A percentile compares a stretch with the other conserved stretches of the same genome.
Evolutionary conservation across 2,113 vertebrate species (phyloP).

Genomic region (Otus sunia): DNA sequence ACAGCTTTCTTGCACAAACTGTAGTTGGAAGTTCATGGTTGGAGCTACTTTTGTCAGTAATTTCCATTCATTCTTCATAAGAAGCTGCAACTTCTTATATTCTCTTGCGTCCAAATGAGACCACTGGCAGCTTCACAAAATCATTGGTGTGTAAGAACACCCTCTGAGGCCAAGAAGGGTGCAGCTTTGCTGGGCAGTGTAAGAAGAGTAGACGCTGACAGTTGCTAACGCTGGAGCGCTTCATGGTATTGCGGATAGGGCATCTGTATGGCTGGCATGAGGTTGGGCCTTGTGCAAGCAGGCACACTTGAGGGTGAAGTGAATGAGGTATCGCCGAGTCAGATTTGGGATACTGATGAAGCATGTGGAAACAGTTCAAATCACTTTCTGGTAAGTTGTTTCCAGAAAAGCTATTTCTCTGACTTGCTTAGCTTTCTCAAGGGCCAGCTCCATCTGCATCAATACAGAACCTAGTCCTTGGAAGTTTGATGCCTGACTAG

Average conservation of each 20-base stretch:
- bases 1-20: not conserved
- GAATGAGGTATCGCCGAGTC: not conserved
- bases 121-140: not conserved
- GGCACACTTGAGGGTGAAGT: not conserved
- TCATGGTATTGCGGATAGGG: not conserved
- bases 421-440: not conserved
- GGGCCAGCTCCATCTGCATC: not conserved
- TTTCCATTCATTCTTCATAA: not conserved
- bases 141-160: not conserved
- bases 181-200: not conserved
- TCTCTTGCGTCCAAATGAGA: not conserved
- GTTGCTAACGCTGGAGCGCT: not conserved
- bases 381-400: not conserved
- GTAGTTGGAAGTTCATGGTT: not conserved
- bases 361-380: not conserved
- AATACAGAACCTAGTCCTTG: not conserved
- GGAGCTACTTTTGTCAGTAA: not conserved
- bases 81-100: not conserved
- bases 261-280: not conserved
- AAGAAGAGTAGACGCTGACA: not conserved
- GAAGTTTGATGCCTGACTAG: not conserved
- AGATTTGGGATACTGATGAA: not conserved
- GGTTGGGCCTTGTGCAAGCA: not conserved
- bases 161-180: not conserved
- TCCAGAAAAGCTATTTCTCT: not conserved